phyloP scores from a whole-genome alignment of 2,797 vertebrate genomes.

The Mus spretus region DNA sequence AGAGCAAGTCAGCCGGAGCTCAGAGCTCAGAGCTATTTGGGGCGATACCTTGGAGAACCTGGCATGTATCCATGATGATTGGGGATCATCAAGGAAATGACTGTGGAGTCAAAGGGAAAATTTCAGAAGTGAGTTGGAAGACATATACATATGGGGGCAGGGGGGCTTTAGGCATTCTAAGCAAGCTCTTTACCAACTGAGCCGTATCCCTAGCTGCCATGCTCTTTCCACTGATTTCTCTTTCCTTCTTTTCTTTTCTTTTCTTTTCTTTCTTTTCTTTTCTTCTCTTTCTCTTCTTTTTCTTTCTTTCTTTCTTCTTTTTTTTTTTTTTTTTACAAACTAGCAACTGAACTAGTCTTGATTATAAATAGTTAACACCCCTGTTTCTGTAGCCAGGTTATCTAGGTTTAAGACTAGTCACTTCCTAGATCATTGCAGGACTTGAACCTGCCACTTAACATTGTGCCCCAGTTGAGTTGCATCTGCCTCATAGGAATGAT shows the following conservation, averaged over 20 bases:
- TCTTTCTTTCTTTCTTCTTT: too few species aligned
- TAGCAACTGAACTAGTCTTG: neutral
- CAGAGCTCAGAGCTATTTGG: neutral
- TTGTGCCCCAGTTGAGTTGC: neutral
- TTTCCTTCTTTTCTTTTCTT: neutral
- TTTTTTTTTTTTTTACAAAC: neutral
- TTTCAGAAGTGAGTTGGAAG: neutral
- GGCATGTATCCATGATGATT: neutral
- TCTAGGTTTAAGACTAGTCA: neutral
- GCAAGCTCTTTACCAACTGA: neutral
- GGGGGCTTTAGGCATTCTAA: neutral
- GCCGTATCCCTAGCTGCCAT: neutral
- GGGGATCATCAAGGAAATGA: neutral
- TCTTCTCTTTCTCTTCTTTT: too few species aligned
- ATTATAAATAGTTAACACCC: slow-evolving; percentile 6
- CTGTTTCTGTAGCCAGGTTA: neutral
- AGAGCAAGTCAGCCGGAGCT: neutral
- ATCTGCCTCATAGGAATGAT: neutral
- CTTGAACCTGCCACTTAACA: neutral
- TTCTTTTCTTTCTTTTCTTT: too few species aligned
- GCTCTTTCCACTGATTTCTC: neutral
- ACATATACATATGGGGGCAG: too few species aligned
- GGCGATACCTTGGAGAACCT: neutral
- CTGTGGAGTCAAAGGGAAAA: neutral
- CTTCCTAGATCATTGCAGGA: neutral